phyloP scores from a whole-genome alignment of 2,888 invertebrate genomes.

The Rugalucina vietnamica region DNA sequence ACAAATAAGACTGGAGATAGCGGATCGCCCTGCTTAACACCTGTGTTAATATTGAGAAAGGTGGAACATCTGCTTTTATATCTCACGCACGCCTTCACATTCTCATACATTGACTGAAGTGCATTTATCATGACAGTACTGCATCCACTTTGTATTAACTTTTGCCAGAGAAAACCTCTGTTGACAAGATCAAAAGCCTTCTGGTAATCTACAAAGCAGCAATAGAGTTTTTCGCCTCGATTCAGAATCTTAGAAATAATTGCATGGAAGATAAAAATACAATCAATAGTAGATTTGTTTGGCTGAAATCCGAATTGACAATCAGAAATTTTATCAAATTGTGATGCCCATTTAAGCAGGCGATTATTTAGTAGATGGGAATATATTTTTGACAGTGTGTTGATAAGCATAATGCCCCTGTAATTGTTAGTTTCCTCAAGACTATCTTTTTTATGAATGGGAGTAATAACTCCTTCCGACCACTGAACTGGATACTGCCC shows the following conservation, averaged over 20 bases:
- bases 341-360: background rate
- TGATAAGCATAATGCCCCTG: background rate
- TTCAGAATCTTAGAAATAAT: background rate
- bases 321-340: background rate
- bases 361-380: background rate
- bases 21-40: background rate
- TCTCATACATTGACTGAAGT: background rate
- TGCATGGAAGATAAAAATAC: background rate
- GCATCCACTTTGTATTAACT: background rate
- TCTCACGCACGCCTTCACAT: background rate
- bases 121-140: background rate
- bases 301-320: slow-evolving; percentile 4
- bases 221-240: background rate
- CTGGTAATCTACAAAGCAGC: background rate
- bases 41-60: background rate
- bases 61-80: background rate
- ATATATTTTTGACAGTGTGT: background rate
- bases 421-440: background rate
- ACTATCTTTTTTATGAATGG: background rate
- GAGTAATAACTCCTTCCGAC: background rate
- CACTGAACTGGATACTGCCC: background rate
- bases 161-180: background rate
- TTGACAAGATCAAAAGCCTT: background rate
- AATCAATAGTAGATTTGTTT: background rate
- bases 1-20: background rate